Evolutionary conservation across 2,888 invertebrate species (phyloP).

Genomic region (Phania funesta): DNA sequence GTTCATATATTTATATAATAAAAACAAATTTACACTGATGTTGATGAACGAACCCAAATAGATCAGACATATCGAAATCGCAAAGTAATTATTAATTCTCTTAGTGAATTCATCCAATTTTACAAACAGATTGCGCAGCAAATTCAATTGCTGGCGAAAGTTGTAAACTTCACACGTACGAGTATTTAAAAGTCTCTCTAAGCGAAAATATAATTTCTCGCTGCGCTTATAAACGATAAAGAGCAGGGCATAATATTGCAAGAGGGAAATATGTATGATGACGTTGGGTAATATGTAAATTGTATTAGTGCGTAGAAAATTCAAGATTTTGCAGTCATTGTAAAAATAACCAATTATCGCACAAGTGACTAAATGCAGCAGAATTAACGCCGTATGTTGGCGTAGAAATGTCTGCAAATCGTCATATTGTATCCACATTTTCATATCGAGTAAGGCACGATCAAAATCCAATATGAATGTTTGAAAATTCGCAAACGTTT

Average conservation of each 20-base stretch:
- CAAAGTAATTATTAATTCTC: conserved; percentile 68
- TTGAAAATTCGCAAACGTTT: conserved; percentile 55
- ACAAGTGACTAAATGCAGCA: conserved; percentile 37
- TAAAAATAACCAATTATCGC: conserved; percentile 62
- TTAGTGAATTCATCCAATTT: conserved; percentile 68
- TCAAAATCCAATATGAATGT: conserved; percentile 67
- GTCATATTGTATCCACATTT: conserved; percentile 6
- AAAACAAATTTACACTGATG: conserved; percentile 69
- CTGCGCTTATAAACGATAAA: conserved; percentile 64
- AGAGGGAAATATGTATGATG: conserved; percentile 68
- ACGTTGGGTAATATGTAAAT: conserved; percentile 69
- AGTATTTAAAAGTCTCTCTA: conserved; percentile 49
- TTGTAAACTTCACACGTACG: conserved; percentile 18
- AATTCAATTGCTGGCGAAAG: conserved; percentile 48
- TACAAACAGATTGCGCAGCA: conserved; percentile 65
- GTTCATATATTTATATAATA: conserved; percentile 69
- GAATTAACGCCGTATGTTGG: conserved; percentile 64
- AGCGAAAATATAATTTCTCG: conserved; percentile 43
- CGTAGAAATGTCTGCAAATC: conserved; percentile 50
- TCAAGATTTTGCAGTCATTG: background rate
- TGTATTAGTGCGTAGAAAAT: conserved; percentile 42
- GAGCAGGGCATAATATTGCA: conserved; percentile 70
- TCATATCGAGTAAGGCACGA: conserved; percentile 49
- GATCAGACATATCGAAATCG: conserved; percentile 64
- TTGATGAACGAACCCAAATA: conserved; percentile 70